These are phyloP conservation scores for Andrena camellia DNA, from an alignment of 2,888 invertebrate species.

Conservation along the genomic window DNA sequence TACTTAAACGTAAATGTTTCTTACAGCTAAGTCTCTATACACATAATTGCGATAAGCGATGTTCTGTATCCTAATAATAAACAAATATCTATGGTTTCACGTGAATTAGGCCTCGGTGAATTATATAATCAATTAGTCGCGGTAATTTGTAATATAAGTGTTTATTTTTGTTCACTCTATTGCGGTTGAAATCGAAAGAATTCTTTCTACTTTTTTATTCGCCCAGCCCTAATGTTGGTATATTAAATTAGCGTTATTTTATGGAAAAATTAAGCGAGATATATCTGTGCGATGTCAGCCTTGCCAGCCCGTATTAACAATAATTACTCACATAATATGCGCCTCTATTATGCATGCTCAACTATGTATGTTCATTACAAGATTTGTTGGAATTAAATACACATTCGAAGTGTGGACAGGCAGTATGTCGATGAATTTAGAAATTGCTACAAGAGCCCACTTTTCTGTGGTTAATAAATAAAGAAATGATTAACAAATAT, in stretches of 20 bases:
- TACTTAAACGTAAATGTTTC: conserved; percentile 13
- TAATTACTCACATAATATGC: conserved; percentile 18
- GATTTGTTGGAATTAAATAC: conserved; percentile 5
- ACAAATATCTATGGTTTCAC: conserved; percentile 17
- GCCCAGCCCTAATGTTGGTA: conserved; percentile 57
- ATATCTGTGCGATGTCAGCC: not conserved
- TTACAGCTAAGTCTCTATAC: conserved; percentile 26
- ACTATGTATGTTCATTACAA: conserved; percentile 3
- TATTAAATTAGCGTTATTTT: conserved; percentile 4
- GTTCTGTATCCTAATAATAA: conserved; percentile 16
- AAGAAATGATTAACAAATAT: not conserved
- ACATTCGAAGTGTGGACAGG: not conserved
- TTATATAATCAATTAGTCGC: not conserved
- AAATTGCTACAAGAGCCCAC: not conserved
- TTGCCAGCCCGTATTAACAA: conserved; percentile 10
- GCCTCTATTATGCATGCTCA: conserved; percentile 39
- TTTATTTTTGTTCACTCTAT: not conserved
- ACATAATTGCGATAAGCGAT: conserved; percentile 26
- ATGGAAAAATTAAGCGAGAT: conserved; percentile 23
- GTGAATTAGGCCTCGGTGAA: conserved; percentile 58
- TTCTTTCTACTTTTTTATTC: conserved; percentile 30
- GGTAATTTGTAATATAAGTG: not conserved
- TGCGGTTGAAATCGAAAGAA: not conserved
- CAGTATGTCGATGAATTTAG: not conserved
- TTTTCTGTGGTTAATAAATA: not conserved